Evolutionary conservation across 2,797 vertebrate species (phyloP), one percentile per base, ranked within the genome.

Genomic region (Pelobates cultripes): DNA sequence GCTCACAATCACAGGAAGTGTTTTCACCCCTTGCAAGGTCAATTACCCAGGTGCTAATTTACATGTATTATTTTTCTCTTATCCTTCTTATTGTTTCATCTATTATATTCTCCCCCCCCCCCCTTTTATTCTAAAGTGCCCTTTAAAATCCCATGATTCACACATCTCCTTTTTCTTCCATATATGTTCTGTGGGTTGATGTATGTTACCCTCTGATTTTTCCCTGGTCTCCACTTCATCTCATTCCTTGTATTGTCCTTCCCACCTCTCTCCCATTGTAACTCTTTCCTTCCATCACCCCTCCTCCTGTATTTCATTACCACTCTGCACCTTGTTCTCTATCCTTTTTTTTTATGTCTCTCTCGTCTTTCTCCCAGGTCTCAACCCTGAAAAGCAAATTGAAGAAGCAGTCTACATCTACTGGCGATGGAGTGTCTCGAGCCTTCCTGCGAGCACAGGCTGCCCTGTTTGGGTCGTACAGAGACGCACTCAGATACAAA

Each of bases 1-100:
- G 93, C 94, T 95, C n/a, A 95, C 94, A 96, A 96, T 96, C 96
- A 94, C 95, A 92, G 94, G 94, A 95, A 93, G 92, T 94, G 91
- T 93, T 73, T 28, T 94, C 92, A 87, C 95, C 91, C 92, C 92
- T 95, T 88, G 77, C 91, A 92, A 91, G 92, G 93, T 95, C 96
- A 96, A 96, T 97, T 96, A 96, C 95, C 91, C 92, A 97, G 95
- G 97, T 97, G 97, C 95, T 97, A 97, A 97, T 97, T 96, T 96
- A 95, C 96, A 75, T 75, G 63, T 43, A 43, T 40, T 73, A 41
- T 73, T 76, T 78, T 43, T 15, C 43, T 51, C 41, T 51, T 51
- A 10, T 47, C 45, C 45, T 4, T 66, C 61, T 8, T 69, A 43
- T 14, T 78, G 57, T 67, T 55, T 82, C 47, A 51, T 51, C 47